Evolutionary conservation across 2,888 invertebrate genomes (phyloP), one percentile per base, ranked within the genome.

Genomic region (Strigamia transsilvanica): DNA sequence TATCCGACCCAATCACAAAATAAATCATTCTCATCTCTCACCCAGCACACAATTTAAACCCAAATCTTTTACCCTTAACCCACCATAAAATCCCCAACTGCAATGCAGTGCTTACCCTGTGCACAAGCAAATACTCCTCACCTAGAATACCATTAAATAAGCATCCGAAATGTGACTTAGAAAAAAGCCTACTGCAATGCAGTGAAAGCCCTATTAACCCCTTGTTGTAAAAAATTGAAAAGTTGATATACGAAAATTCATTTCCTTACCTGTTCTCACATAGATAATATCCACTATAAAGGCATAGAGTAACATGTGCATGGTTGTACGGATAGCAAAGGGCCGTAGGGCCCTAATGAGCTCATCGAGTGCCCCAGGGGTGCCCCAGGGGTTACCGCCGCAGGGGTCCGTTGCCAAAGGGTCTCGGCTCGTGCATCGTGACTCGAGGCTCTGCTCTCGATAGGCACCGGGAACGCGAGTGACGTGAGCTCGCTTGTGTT

Each of bases 261-360:
- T 32, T 38, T n/a, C 38, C 82, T 82, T 82, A 83, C 83, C 83
- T 82, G 83, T 83, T 79, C 81, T 80, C 51, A 83, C 83, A 77
- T 83, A 83, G 80, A 83, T 81, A 66, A 83, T 82, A 82, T 83
- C 83, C 73, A 83, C 82, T 51, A 83, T 42, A 80, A 83, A 83
- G 56, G 83, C 83, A 82, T 83, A 83, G 79, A 83, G 83, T 83
- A 83, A 66, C 80, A 83, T 82, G 83, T 83, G 83, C 83, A 83
- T 83, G 83, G 80, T 83, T 81, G 81, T 51, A 56, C 56, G 56
- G 56, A 56, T 56, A 56, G 56, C 56, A 56, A 56, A 56, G 56
- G 56, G 56, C 56, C 56, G 56, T 56, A 56, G 56, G 56, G 56
- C 56, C 56, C 56, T 56, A 56, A 56, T 56, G 56, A 56, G 56